Base-by-base conservation (phyloP, 2,888 invertebrate genomes). In the Galerucella nymphaeae region DNA sequence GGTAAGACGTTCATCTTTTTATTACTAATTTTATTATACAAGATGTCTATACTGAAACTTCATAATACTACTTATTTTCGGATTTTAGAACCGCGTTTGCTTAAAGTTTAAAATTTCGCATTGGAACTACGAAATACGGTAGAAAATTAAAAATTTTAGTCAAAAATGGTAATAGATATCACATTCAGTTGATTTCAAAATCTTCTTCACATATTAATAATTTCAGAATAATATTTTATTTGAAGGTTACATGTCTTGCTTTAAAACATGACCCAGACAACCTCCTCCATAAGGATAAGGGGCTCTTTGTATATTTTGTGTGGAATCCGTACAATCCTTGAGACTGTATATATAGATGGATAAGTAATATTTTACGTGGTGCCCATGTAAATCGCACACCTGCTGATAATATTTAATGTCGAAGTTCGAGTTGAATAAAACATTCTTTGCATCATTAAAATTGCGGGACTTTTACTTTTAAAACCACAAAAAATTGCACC, bases 301-400 rank as follows among this genome's bases (percentile, higher is more conserved):
- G 53, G 53, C 10, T 53, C 53, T 53, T 53, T 18, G 9, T 2
- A 53, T 1, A 18, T 53, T 53, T 53, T 16, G 53, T 18, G 18
- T 18, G 18, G 53, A 53, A 53, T 50, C 16, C 50, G 50, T 14
- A 50, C 50, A 50, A 50, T 53, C 53, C 53, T 53, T 53, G 53
- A 53, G 53, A 18, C 53, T 53, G 16, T 16, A 53, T 53, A 53
- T 53, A 18, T 53, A 53, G 53, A 53, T 16, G 53, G 9, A 18
- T 53, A 16, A 53, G 18, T 5, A 53, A 53, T 48, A 14, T 48
- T 30, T 18, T 53, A 53, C 53, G 53, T 53, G 53, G 53, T 18
- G 53, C 4, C n/a, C 53, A 53, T 53, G 10, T 53, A 53, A 53
- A 53, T 10, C 8, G 18, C 53, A 16, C 53, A 53, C 53, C 53